Base-by-base conservation (phyloP, 2,113 vertebrate species). In the Bombycilla garrulus region DNA sequence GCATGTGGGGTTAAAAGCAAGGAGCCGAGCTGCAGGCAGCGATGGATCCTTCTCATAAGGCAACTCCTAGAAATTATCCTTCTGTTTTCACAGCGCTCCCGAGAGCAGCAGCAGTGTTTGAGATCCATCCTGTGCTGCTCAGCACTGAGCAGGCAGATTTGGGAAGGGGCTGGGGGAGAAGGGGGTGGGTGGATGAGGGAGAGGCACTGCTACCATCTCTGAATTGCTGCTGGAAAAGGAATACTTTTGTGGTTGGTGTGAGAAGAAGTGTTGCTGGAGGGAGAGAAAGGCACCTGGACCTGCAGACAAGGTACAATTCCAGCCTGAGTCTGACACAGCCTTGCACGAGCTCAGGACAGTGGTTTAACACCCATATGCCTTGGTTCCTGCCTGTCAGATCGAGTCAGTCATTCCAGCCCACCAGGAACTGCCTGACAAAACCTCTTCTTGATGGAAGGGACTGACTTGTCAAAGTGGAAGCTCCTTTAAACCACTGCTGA, bases 301-400 rank as follows among this genome's bases (percentile, higher is more conserved):
- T 74, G 51, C 45, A 70, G 65, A 25, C 44, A 19, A 35, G 36
- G 61, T 1, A 0, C 23, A 28, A 4, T 35, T 92, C 81, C 57
- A 42, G 8, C 24, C 73, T 22, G 51, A 42, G 64, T 6, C 56
- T 88, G 76, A 54, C 64, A 33, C 56, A 36, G 38, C 10, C 28
- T 64, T 38, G 18, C 42, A 25, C 0, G 0, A 2, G 0, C 57
- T 53, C 0, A 0, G 23, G 35, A 88, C 23, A 2, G 42, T 56
- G 62, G 31, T 58, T 88, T 72, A 42, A 58, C 5, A 1, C 72
- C 85, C 80, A 47, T 50, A 51, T 81, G 80, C 77, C 64, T 83
- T 6, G 5, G 35, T 19, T 90, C 82, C 77, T 93, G 2, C 4
- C 60, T 90, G 88, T 83, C 94, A 83, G 72, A 50, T 19, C 0